Evolutionary conservation across 2,888 invertebrate genomes (phyloP).

Genomic region (Raillietiella orientalis): DNA sequence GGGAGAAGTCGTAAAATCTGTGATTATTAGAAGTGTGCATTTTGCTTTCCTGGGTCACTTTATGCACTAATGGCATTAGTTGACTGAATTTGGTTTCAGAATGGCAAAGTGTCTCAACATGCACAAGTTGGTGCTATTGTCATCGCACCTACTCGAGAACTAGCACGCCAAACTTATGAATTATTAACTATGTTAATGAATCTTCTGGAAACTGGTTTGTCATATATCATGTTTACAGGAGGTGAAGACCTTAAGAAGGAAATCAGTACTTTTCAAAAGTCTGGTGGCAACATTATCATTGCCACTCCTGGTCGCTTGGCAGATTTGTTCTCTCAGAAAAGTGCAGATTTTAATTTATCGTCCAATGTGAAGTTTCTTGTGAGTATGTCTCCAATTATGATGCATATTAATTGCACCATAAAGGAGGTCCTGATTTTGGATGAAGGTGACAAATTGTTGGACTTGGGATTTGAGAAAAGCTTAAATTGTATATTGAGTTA

Average conservation of each 20-base stretch:
- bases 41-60: background rate
- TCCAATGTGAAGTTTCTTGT: background rate
- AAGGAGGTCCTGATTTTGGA: constrained; percentile 74
- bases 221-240: constrained; percentile 23
- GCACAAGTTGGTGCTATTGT: constrained; percentile 53
- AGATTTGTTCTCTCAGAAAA: constrained; percentile 22
- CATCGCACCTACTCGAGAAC: constrained; percentile 78
- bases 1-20: too few relatives aligned
- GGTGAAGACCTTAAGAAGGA: constrained; percentile 49
- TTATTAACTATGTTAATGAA: constrained; percentile 12
- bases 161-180: constrained; percentile 55
- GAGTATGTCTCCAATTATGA: background rate
- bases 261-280: constrained; percentile 24
- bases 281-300: constrained; percentile 53
- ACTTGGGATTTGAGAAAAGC: constrained; percentile 58
- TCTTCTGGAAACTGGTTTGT: constrained; percentile 10
- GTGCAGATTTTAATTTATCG: constrained; percentile 8
- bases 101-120: constrained; percentile 26
- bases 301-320: constrained; percentile 82
- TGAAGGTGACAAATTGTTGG: constrained; percentile 79
- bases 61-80: constrained; percentile 1
- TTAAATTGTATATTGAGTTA: constrained; percentile 61
- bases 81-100: constrained; percentile 16
- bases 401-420: constrained; percentile 8
- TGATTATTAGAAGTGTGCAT: too few relatives aligned